These are phyloP conservation scores for Cryptocephalus primarius DNA, from an alignment of 2,888 invertebrate genomes.

Conservation along the genomic window DNA sequence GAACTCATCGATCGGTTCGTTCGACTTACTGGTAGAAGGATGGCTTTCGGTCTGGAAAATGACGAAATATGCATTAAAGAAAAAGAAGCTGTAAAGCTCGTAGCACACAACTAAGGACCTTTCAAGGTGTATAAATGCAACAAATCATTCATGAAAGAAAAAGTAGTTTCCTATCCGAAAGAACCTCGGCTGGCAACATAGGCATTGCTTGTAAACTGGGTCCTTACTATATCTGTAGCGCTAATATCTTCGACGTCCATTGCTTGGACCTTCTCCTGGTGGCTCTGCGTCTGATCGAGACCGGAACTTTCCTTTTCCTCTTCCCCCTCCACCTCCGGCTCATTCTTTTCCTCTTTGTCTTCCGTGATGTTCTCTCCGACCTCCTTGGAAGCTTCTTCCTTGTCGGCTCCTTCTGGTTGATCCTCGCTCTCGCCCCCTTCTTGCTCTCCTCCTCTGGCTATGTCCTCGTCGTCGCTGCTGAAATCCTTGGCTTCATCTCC, in stretches of 20 bases:
- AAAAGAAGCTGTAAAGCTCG: constrained; percentile 1
- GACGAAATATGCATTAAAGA: constrained; percentile 1
- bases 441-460: constrained; percentile 33
- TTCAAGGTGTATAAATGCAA: too few species aligned
- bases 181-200: too few species aligned
- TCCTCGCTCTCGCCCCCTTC: constrained; percentile 33
- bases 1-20: constrained; percentile 38
- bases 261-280: constrained; percentile 35
- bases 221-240: constrained; percentile 37
- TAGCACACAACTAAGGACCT: too few species aligned
- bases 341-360: constrained; percentile 17
- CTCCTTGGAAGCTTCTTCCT: constrained; percentile 23
- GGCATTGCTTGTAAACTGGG: too few species aligned
- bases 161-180: too few species aligned
- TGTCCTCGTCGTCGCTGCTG: constrained; percentile 30
- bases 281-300: constrained; percentile 30
- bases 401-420: constrained; percentile 27
- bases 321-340: constrained; percentile 31
- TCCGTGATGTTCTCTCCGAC: constrained; percentile 23
- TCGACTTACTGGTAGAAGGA: constrained; percentile 13
- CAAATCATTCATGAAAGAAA: too few species aligned
- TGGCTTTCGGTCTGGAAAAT: constrained; percentile 37
- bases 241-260: constrained; percentile 37
- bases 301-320: constrained; percentile 29
- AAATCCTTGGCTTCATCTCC: constrained; percentile 29